Percentiles rank a stretch among this genome's conserved stretches.
These are phyloP conservation scores for Spongilla lacustris DNA, from an alignment of 37 sponge, comb jelly and placozoan genomes.

Conservation along the genomic window DNA sequence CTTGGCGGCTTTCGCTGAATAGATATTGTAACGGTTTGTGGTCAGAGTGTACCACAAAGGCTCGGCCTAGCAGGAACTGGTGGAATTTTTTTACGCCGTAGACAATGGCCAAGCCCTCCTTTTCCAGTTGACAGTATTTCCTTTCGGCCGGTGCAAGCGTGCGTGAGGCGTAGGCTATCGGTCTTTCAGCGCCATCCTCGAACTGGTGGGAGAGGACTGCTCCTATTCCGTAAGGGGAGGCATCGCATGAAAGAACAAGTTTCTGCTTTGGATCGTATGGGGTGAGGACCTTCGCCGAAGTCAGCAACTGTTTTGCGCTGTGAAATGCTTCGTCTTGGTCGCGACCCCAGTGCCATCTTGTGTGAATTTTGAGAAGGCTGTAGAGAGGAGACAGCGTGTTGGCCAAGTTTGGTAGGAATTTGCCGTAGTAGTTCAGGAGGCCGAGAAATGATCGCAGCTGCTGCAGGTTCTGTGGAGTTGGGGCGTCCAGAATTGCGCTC, in stretches of 20 bases:
- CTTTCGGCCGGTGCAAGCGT: slow-evolving; percentile 13
- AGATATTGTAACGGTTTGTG: slow-evolving; percentile 40
- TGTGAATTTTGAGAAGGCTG: not conserved
- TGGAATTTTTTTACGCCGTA: slow-evolving; percentile 39
- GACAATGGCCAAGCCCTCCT: slow-evolving; percentile 29
- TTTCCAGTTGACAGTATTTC: slow-evolving; percentile 18
- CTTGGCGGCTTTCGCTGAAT: slow-evolving; percentile 8
- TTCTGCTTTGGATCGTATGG: slow-evolving; percentile 13
- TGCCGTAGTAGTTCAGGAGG: slow-evolving; percentile 16
- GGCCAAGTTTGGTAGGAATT: slow-evolving; percentile 12
- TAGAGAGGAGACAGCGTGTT: slow-evolving; percentile 4
- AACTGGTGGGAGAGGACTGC: slow-evolving; percentile 31
- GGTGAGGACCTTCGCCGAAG: slow-evolving; percentile 2
- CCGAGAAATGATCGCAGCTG: slow-evolving; percentile 24
- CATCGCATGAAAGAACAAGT: slow-evolving; percentile 28
- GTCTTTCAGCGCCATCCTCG: slow-evolving; percentile 11
- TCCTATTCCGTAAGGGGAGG: slow-evolving; percentile 32
- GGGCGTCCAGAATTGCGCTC: slow-evolving; percentile 7
- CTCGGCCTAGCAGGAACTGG: slow-evolving; percentile 18
- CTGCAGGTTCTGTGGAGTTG: not conserved
- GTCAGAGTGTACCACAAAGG: slow-evolving; percentile 18
- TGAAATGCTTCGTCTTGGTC: not conserved
- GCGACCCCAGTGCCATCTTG: not conserved
- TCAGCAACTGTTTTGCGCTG: not conserved
- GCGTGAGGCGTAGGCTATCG: not conserved